These are phyloP conservation scores for Caerostris darwini DNA, from an alignment of 1,140 invertebrate species.

Conservation along the genomic window DNA sequence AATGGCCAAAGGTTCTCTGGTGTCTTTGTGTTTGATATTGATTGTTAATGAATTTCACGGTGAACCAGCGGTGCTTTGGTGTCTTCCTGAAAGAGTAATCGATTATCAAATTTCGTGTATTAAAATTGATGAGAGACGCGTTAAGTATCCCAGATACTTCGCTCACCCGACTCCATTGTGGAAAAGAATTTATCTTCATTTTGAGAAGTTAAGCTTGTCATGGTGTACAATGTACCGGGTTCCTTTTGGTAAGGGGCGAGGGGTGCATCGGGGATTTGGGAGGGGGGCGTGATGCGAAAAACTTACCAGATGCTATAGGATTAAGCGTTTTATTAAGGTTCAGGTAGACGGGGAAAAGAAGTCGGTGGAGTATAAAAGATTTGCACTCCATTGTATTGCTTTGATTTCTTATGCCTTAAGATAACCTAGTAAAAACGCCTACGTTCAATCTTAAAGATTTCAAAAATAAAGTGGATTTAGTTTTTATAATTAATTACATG, in stretches of 20 bases:
- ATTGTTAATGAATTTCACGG: slow-evolving; percentile 57
- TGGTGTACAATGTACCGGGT: not conserved
- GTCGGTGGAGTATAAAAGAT: not conserved
- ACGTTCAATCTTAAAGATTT: no score
- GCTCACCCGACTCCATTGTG: not conserved
- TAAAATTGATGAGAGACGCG: slow-evolving; percentile 43
- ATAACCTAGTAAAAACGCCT: no score
- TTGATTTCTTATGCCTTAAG: not conserved
- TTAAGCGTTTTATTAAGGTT: slow-evolving; percentile 19
- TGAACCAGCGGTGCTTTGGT: not conserved
- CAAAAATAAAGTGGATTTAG: no score
- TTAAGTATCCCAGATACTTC: not conserved
- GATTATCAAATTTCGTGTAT: slow-evolving; percentile 44
- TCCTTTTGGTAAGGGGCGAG: not conserved
- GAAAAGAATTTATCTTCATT: slow-evolving; percentile 42
- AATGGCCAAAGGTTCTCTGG: slow-evolving; percentile 31
- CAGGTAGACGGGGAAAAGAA: not conserved
- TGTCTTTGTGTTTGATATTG: slow-evolving; percentile 52
- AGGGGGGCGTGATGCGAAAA: not conserved
- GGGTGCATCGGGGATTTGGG: not conserved
- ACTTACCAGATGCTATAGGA: not conserved
- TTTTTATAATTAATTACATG: no score
- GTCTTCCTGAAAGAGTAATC: slow-evolving; percentile 40
- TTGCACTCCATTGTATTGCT: not conserved
- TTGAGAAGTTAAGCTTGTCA: slow-evolving; percentile 40